These are phyloP conservation scores for Bombus consobrinus DNA, from an alignment of 1,140 invertebrate species.

Conservation along the genomic window DNA sequence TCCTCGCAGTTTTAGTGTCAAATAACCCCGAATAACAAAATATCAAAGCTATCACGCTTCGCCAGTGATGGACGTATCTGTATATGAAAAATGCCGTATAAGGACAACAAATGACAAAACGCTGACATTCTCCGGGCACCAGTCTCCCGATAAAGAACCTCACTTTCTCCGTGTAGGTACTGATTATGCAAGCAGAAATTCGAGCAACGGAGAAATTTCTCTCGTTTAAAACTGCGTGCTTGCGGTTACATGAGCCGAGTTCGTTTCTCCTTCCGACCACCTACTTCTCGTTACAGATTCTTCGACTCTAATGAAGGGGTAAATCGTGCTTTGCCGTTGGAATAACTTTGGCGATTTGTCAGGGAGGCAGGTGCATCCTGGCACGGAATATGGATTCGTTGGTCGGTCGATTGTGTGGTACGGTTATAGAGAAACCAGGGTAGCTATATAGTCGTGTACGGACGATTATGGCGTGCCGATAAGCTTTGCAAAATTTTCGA, in stretches of 20 bases:
- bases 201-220: conserved; percentile 62
- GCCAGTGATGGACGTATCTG: not conserved
- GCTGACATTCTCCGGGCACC: not conserved
- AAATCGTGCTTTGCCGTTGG: conserved; percentile 35
- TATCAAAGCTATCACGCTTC: not conserved
- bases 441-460: not conserved
- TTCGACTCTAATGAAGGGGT: conserved; percentile 55
- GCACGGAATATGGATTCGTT: conserved; percentile 73
- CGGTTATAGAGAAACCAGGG: not conserved
- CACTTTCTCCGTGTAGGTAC: conserved; percentile 48
- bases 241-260: conserved; percentile 28
- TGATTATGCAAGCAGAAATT: conserved; percentile 62
- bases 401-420: conserved; percentile 51
- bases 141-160: not conserved
- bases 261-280: conserved; percentile 16
- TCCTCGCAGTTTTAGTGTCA: not conserved
- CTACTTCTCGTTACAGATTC: conserved; percentile 38
- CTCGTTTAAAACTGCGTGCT: conserved; percentile 27
- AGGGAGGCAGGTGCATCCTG: conserved; percentile 67
- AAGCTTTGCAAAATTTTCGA: conserved; percentile 62
- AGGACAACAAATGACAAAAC: not conserved
- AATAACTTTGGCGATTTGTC: conserved; percentile 64
- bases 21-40: not conserved
- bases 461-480: conserved; percentile 65
- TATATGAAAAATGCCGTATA: not conserved